Conservation (phyloP, 2,888 invertebrate genomes). For the Drosophila hamatofila region DNA sequence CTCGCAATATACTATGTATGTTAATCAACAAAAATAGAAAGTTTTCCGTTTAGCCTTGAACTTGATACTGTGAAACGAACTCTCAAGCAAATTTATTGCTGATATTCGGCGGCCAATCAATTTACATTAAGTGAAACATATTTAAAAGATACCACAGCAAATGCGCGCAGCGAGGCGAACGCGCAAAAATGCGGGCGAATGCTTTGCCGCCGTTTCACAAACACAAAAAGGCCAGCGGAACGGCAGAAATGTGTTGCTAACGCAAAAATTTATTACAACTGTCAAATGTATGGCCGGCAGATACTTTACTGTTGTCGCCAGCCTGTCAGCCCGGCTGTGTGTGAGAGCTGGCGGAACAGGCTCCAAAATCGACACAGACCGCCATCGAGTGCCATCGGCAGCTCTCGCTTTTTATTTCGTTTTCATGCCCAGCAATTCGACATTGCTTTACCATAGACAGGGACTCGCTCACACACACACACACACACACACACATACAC, state of each 20-base stretch:
- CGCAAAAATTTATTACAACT: slow-evolving; percentile 72
- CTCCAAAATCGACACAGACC: slow-evolving; percentile 23
- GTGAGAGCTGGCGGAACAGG: slow-evolving; percentile 1
- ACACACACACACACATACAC: not conserved
- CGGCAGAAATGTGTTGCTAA: slow-evolving; percentile 42
- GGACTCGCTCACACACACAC: slow-evolving; percentile 20
- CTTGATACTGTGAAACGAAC: slow-evolving; percentile 48
- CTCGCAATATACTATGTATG: not conserved
- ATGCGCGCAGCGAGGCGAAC: slow-evolving; percentile 13
- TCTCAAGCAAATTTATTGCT: slow-evolving; percentile 62
- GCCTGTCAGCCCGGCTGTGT: slow-evolving; percentile 22
- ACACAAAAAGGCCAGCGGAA: slow-evolving; percentile 35
- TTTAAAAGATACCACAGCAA: slow-evolving; percentile 49
- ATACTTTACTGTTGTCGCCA: slow-evolving; percentile 66
- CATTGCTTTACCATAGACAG: slow-evolving; percentile 36
- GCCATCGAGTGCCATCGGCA: slow-evolving; percentile 30
- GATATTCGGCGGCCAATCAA: slow-evolving; percentile 74
- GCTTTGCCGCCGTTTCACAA: slow-evolving; percentile 54
- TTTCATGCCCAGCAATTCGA: slow-evolving; percentile 56
- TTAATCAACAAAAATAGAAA: not conserved
- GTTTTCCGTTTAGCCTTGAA: slow-evolving; percentile 33
- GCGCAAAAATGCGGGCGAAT: slow-evolving; percentile 42
- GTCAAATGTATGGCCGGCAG: slow-evolving; percentile 61
- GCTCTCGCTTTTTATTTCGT: slow-evolving; percentile 55
- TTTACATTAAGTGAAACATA: slow-evolving; percentile 75